Evolutionary conservation across 1,140 invertebrate genomes (phyloP).

Genomic region (Papilio machaon): DNA sequence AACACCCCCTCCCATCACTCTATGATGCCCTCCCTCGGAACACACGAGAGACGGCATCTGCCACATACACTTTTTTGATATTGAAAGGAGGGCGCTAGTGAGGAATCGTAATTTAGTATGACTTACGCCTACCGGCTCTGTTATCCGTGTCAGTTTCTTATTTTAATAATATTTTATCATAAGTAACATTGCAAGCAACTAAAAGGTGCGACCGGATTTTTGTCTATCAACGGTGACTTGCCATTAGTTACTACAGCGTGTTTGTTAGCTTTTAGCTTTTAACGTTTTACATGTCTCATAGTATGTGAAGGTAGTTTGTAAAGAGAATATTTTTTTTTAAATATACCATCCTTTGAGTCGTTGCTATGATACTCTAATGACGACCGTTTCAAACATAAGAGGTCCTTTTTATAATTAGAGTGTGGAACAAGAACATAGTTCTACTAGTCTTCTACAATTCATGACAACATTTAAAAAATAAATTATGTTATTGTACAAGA

Average conservation of each 20-base stretch:
- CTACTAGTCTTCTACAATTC: no score
- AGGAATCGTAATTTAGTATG: not conserved
- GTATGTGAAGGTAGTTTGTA: slow-evolving; percentile 9
- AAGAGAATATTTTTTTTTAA: slow-evolving; percentile 24
- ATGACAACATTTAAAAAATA: not conserved
- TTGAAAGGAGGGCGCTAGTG: no score
- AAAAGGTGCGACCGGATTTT: slow-evolving; percentile 24
- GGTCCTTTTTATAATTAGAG: not conserved
- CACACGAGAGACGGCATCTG: no score
- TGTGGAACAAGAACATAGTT: slow-evolving; percentile 1
- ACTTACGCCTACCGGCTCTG: not conserved
- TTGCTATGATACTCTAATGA: slow-evolving; percentile 35
- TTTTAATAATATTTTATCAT: slow-evolving; percentile 7
- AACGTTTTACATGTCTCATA: not conserved
- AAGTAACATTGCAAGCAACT: not conserved
- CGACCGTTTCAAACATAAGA: slow-evolving; percentile 18
- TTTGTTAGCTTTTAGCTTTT: slow-evolving; percentile 34
- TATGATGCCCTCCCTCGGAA: no score
- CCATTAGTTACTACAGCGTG: slow-evolving; percentile 31
- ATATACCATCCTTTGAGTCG: slow-evolving; percentile 11
- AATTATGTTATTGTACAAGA: no score
- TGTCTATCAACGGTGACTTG: slow-evolving; percentile 30
- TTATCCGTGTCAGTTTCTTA: not conserved
- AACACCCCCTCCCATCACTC: no score
- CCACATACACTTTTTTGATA: no score